Percentiles rank a stretch among this genome's conserved stretches.
Conservation (phyloP, 2,113 vertebrate genomes). For the Sterrhoptilus dennistouni region DNA sequence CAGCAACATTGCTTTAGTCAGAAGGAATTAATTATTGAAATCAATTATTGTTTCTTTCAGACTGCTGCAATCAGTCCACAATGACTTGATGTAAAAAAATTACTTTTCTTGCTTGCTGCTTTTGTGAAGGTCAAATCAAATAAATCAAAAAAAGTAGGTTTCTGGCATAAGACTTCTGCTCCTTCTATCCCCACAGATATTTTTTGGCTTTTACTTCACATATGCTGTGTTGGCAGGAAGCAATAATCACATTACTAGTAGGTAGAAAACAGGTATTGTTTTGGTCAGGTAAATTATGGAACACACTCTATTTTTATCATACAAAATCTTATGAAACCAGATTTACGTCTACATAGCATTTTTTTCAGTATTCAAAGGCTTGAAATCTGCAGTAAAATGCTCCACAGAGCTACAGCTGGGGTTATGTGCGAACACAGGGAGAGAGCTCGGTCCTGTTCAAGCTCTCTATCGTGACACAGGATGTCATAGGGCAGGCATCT, state of each 20-base stretch:
- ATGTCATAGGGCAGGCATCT: background rate
- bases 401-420: background rate
- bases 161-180: background rate
- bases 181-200: background rate
- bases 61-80: conserved; percentile 55
- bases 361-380: background rate
- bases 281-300: background rate
- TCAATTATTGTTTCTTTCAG: conserved; percentile 70
- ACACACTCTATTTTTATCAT: background rate
- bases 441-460: background rate
- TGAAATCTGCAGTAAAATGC: background rate
- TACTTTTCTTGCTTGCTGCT: conserved; percentile 51
- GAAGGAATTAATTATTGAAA: conserved; percentile 81
- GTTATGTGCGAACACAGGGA: background rate
- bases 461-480: background rate
- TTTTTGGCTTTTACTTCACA: background rate
- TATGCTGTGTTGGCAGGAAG: background rate
- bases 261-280: background rate
- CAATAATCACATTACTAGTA: background rate
- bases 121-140: conserved; percentile 55
- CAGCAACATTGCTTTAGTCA: conserved; percentile 61
- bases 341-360: background rate
- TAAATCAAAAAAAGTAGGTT: conserved; percentile 41
- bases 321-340: background rate
- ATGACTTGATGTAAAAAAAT: conserved; percentile 43